Percentiles rank a stretch among this genome's conserved stretches.
Conservation (phyloP, 1,140 invertebrate species). For the Hermatobates lingyangjiaoensis region DNA sequence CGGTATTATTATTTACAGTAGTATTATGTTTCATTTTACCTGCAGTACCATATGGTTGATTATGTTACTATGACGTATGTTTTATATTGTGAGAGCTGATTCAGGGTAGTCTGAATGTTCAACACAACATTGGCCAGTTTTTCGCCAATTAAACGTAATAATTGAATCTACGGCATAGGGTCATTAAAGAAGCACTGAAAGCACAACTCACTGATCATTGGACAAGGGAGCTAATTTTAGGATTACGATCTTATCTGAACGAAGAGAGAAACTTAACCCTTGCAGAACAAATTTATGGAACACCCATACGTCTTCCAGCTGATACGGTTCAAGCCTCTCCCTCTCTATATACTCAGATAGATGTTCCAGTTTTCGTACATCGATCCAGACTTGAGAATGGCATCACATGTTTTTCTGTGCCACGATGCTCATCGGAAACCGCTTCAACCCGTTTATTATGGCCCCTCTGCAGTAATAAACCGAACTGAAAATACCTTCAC, state of each 20-base stretch:
- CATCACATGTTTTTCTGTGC: constrained; percentile 16
- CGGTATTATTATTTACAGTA: no score
- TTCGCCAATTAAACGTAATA: no score
- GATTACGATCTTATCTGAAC: not conserved
- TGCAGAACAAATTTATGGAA: not conserved
- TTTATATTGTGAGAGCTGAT: no score
- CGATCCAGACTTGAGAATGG: constrained; percentile 9
- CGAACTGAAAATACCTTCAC: constrained; percentile 12
- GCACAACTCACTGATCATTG: not conserved
- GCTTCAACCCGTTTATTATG: constrained; percentile 11
- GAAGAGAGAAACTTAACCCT: not conserved
- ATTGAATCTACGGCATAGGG: constrained; percentile 11
- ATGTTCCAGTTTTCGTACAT: not conserved
- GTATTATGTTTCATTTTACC: no score
- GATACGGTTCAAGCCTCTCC: not conserved
- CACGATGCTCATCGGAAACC: constrained; percentile 6
- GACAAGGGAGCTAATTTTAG: not conserved
- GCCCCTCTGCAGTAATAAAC: constrained; percentile 14
- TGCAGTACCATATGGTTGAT: no score
- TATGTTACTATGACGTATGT: no score
- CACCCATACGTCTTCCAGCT: not conserved
- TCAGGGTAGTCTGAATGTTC: no score
- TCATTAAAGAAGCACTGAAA: not conserved
- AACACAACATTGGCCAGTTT: no score
- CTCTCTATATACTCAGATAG: not conserved